Evolutionary conservation across 35 echinoderm and acorn worm species (phyloP).

Genomic region (Ptychodera flava): DNA sequence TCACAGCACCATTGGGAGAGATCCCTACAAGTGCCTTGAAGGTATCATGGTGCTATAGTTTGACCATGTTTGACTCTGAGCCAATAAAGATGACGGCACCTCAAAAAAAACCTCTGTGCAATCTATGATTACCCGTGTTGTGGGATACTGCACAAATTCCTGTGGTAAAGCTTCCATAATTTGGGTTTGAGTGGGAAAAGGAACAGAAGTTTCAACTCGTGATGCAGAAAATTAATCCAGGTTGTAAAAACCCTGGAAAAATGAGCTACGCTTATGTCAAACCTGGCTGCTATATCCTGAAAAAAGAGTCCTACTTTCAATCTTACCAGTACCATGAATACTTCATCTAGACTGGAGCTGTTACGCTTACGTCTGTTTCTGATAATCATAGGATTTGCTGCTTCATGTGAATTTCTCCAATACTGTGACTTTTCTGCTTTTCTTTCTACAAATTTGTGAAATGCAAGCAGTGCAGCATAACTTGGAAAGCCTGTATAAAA

Average conservation of each 20-base stretch:
- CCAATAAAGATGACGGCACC: background rate
- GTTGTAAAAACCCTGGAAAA: constrained; percentile 3
- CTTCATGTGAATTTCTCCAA: too few relatives aligned
- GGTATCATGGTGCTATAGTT: constrained; percentile 40
- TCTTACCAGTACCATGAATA: too few relatives aligned
- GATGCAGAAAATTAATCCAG: too few relatives aligned
- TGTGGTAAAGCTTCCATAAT: constrained; percentile 3
- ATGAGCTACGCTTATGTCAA: background rate
- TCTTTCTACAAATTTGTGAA: too few relatives aligned
- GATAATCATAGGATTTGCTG: too few relatives aligned
- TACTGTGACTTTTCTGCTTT: too few relatives aligned
- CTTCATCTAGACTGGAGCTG: too few relatives aligned
- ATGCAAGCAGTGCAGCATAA: too few relatives aligned
- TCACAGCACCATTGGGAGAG: constrained; percentile 42
- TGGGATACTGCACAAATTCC: background rate
- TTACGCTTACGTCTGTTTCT: too few relatives aligned
- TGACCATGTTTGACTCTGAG: background rate
- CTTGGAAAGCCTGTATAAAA: too few relatives aligned
- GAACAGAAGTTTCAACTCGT: background rate
- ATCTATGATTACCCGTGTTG: constrained; percentile 2
- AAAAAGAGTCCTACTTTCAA: too few relatives aligned
- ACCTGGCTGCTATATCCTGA: background rate
- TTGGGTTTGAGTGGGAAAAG: background rate
- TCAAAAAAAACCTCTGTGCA: background rate
- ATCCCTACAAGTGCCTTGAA: constrained; percentile 33